A percentile compares a stretch with the other conserved stretches of the same genome.
These are phyloP conservation scores for Amphipoea lucens DNA, from an alignment of 2,888 invertebrate genomes.

Conservation along the genomic window DNA sequence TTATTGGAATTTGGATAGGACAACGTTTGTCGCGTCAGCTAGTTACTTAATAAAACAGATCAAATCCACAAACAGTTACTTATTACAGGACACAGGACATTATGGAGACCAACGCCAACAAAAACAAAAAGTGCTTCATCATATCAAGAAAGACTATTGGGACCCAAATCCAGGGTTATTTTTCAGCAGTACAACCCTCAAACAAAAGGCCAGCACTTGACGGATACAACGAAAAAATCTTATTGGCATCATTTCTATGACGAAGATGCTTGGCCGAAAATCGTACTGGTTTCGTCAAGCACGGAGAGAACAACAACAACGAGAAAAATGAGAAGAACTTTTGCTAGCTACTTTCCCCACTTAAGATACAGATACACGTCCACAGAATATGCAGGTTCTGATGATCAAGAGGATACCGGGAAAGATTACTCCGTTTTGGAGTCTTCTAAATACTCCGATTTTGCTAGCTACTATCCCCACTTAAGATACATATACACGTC, in stretches of 20 bases:
- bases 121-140: neutral
- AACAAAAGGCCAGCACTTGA: neutral
- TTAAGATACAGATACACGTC: constrained; percentile 6
- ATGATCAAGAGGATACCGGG: neutral
- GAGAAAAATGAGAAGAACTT: constrained; percentile 23
- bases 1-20: neutral
- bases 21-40: neutral
- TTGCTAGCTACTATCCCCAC: constrained; percentile 43
- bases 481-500: constrained; percentile 6
- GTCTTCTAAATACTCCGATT: neutral
- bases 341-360: constrained; percentile 45
- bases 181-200: neutral
- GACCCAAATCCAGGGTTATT: neutral
- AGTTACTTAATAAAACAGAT: neutral
- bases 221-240: neutral
- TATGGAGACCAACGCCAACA: constrained; percentile 38
- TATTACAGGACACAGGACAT: constrained; percentile 43
- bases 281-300: constrained; percentile 35
- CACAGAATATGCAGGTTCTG: neutral
- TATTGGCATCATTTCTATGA: constrained; percentile 51
- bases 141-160: neutral
- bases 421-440: neutral
- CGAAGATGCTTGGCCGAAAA: constrained; percentile 47
- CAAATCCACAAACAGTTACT: neutral
- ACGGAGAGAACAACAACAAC: constrained; percentile 36